Conservation (phyloP, 2,888 invertebrate genomes). For the Ochlodes sylvanus region DNA sequence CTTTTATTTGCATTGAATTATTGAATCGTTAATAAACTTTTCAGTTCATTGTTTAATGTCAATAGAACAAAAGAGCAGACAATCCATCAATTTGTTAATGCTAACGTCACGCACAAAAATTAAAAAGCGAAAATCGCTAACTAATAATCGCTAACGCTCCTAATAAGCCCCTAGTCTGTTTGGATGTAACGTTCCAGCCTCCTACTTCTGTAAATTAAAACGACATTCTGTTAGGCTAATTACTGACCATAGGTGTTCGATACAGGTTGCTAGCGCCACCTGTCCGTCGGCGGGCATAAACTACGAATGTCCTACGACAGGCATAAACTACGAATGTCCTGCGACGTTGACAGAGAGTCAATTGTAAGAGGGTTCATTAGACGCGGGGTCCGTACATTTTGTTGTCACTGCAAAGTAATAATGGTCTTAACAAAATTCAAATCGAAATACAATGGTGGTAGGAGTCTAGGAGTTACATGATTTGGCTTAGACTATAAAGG, state of each 20-base stretch:
- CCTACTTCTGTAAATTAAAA: slow-evolving; percentile 58
- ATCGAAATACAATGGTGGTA: too few species aligned
- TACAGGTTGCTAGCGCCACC: slow-evolving; percentile 51
- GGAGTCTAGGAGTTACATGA: too few species aligned
- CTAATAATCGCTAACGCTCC: slow-evolving; percentile 48
- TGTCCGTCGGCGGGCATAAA: slow-evolving; percentile 38
- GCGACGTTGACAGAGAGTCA: slow-evolving; percentile 21
- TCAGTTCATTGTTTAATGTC: too few species aligned
- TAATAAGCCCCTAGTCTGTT: background rate
- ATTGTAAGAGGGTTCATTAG: slow-evolving; percentile 2
- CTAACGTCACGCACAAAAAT: too few species aligned
- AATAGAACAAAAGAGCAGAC: too few species aligned
- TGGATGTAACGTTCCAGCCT: slow-evolving; percentile 47
- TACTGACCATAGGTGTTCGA: slow-evolving; percentile 56
- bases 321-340: slow-evolving; percentile 31
- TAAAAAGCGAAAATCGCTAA: background rate
- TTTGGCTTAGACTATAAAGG: too few species aligned
- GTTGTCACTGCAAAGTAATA: background rate
- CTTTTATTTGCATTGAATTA: too few species aligned
- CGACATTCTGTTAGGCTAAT: slow-evolving; percentile 57
- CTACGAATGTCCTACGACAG: slow-evolving; percentile 16
- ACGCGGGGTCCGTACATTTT: background rate
- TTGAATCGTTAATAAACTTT: too few species aligned
- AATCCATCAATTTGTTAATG: too few species aligned
- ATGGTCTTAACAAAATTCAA: too few species aligned